Evolutionary conservation across 2,888 invertebrate genomes (phyloP).

Genomic region (Petrophora chlorosata): DNA sequence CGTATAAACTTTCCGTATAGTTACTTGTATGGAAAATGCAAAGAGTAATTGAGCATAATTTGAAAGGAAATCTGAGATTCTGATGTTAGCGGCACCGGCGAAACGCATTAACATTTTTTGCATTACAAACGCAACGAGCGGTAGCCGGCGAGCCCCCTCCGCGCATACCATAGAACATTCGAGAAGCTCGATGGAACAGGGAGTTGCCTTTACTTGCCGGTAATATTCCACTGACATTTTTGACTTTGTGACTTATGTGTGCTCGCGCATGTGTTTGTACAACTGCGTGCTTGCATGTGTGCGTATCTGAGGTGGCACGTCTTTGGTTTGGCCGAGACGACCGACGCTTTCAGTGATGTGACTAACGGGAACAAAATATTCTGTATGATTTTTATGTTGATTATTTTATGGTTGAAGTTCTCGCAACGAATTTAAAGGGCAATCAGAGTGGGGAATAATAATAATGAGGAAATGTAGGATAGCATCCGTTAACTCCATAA

Average conservation of each 20-base stretch:
- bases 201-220: conserved; percentile 46
- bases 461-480: neutral
- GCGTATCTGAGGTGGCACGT: conserved; percentile 18
- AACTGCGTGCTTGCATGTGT: conserved; percentile 44
- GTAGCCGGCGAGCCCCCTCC: conserved; percentile 14
- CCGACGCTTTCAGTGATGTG: conserved; percentile 23
- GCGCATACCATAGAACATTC: conserved; percentile 53
- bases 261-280: conserved; percentile 41
- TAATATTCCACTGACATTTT: conserved; percentile 73
- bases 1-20: conserved; percentile 28
- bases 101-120: conserved; percentile 14
- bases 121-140: conserved; percentile 19
- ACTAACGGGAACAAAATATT: conserved; percentile 9
- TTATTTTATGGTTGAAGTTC: too few species aligned
- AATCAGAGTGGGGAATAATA: too few species aligned
- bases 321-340: conserved; percentile 10
- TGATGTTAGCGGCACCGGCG: neutral
- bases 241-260: conserved; percentile 51
- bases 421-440: too few species aligned
- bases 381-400: too few species aligned
- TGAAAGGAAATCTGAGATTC: conserved; percentile 9
- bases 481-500: neutral
- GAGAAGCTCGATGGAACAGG: conserved; percentile 53
- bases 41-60: conserved; percentile 7
- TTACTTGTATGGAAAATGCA: neutral